phyloP scores from a whole-genome alignment of 2,113 vertebrate genomes.

The Tauraco erythrolophus region DNA sequence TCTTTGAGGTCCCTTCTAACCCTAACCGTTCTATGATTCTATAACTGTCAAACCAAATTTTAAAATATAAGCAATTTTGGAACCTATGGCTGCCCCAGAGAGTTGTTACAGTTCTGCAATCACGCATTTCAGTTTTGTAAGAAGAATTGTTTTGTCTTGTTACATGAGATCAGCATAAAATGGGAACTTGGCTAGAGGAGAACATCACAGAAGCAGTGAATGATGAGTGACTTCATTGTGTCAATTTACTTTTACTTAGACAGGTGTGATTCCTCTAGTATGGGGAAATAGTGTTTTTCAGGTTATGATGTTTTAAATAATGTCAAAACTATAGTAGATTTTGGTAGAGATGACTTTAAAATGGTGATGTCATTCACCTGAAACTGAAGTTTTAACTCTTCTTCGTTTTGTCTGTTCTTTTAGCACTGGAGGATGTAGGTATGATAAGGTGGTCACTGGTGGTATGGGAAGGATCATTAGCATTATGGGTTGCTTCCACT shows the following conservation, averaged over 20 bases:
- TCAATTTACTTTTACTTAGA: not conserved
- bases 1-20: too few relatives aligned
- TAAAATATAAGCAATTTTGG: not conserved
- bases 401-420: not conserved
- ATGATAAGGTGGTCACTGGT: not conserved
- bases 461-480: rapidly evolving
- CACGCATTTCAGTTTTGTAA: not conserved
- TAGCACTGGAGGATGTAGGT: not conserved
- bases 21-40: too few relatives aligned
- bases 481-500: not conserved
- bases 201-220: not conserved
- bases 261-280: not conserved
- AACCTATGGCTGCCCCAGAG: not conserved
- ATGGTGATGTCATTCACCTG: not conserved
- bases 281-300: not conserved
- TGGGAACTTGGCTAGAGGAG: not conserved
- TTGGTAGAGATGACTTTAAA: not conserved
- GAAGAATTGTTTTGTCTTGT: not conserved
- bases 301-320: not conserved
- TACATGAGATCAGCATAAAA: not conserved
- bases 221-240: not conserved
- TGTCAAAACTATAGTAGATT: not conserved
- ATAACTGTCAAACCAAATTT: not conserved
- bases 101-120: not conserved
- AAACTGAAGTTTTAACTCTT: not conserved